Evolutionary conservation across 2,888 invertebrate genomes (phyloP).

Genomic region (Geotrupes spiniger): DNA sequence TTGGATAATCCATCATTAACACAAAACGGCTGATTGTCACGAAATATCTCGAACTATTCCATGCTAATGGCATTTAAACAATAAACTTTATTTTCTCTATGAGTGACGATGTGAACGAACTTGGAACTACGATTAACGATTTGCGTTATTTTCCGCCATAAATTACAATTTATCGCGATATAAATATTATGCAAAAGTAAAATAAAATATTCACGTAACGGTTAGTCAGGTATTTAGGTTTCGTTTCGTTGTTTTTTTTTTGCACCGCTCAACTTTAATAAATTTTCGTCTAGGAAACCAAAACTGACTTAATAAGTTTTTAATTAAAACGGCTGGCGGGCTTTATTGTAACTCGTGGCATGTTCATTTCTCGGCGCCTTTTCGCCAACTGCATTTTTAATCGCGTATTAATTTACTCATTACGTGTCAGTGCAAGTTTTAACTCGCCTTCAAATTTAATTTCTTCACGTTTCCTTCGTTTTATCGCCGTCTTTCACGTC

Average conservation of each 20-base stretch:
- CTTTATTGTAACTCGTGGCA: slow-evolving; percentile 26
- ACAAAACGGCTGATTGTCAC: no score
- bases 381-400: slow-evolving; percentile 28
- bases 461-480: no score
- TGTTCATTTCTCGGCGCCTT: slow-evolving; percentile 26
- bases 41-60: no score
- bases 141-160: slow-evolving; percentile 1
- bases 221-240: background rate
- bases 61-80: no score
- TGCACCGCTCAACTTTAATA: slow-evolving; percentile 25
- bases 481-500: no score
- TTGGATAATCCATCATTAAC: no score
- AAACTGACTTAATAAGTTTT: slow-evolving; percentile 37
- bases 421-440: slow-evolving; percentile 20
- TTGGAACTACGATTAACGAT: background rate
- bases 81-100: background rate
- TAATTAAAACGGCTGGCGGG: slow-evolving; percentile 34
- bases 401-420: slow-evolving; percentile 28
- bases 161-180: slow-evolving; percentile 2
- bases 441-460: background rate
- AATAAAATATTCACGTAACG: no score
- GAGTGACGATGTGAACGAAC: background rate
- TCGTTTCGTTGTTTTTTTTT: no score
- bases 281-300: slow-evolving; percentile 34
- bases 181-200: no score